Conservation (phyloP, 2,113 vertebrate species). For the Cyanocitta stelleri region DNA sequence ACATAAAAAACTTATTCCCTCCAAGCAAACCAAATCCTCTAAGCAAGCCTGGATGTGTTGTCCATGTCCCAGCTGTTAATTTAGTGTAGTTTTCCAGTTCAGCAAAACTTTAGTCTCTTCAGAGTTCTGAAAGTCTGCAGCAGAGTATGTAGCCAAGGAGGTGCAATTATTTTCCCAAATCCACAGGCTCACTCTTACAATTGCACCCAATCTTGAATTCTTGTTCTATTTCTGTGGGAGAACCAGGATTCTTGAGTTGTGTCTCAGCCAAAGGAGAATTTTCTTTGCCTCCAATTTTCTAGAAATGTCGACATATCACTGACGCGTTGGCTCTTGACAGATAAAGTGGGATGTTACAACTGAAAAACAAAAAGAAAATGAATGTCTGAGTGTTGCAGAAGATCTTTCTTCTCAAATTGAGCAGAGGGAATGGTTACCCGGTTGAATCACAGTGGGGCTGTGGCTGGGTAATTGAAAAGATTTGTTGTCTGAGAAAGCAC, state of each 20-base stretch:
- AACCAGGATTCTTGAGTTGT: not conserved
- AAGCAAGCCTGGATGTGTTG: not conserved
- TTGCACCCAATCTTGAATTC: not conserved
- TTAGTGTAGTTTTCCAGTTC: not conserved
- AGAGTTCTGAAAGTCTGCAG: not conserved
- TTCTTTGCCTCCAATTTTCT: not conserved
- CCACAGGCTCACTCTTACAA: not conserved
- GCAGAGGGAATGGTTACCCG: not conserved
- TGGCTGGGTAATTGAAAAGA: not conserved
- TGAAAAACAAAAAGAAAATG: not conserved
- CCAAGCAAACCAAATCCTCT: not conserved
- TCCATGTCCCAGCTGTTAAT: not conserved
- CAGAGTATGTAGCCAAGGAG: not conserved
- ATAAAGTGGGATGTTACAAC: not conserved
- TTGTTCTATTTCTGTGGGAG: not conserved
- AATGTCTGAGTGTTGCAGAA: not conserved
- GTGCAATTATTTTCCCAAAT: not conserved
- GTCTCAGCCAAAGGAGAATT: not conserved
- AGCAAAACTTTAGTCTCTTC: not conserved
- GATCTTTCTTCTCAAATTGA: not conserved
- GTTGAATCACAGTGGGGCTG: not conserved
- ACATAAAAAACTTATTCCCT: not conserved
- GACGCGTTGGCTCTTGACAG: not conserved
- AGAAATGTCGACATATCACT: not conserved
- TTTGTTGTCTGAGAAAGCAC: slow-evolving; percentile 12